Conservation (phyloP, 2,797 vertebrate species). For the Bradypus variegatus region DNA sequence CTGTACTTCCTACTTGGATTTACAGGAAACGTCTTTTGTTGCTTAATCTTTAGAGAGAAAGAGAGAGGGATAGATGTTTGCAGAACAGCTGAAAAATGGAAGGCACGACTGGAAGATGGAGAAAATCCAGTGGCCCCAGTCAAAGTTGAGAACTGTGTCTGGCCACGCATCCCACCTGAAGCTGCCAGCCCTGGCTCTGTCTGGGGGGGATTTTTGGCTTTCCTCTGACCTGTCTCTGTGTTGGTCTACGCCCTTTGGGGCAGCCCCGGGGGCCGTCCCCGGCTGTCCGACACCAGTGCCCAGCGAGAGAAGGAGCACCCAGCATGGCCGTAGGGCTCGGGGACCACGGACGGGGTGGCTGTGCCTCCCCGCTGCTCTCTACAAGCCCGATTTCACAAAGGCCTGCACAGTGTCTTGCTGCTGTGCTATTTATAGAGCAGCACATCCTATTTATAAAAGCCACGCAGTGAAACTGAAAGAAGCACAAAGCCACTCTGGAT, state of each 20-base stretch:
- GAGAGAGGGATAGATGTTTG: no score
- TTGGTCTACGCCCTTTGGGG: neutral
- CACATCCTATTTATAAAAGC: neutral
- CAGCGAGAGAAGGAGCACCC: accelerated
- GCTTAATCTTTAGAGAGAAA: constrained; percentile 43
- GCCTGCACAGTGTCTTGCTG: accelerated
- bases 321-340: neutral
- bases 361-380: accelerated
- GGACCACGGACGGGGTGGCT: neutral
- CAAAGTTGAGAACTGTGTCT: neutral
- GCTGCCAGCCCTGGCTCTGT: neutral
- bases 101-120: neutral
- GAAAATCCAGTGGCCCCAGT: neutral
- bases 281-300: no score
- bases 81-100: neutral
- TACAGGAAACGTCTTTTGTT: constrained; percentile 64
- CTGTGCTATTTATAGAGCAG: neutral
- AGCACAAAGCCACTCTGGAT: neutral
- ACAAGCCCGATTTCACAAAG: neutral
- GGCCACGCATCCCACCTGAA: accelerated
- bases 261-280: neutral
- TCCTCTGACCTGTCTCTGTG: neutral
- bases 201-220: neutral
- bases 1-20: constrained; percentile 17
- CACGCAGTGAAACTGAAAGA: neutral